Evolutionary conservation across 1,140 invertebrate species (phyloP).

Genomic region (Coboldia fuscipes): DNA sequence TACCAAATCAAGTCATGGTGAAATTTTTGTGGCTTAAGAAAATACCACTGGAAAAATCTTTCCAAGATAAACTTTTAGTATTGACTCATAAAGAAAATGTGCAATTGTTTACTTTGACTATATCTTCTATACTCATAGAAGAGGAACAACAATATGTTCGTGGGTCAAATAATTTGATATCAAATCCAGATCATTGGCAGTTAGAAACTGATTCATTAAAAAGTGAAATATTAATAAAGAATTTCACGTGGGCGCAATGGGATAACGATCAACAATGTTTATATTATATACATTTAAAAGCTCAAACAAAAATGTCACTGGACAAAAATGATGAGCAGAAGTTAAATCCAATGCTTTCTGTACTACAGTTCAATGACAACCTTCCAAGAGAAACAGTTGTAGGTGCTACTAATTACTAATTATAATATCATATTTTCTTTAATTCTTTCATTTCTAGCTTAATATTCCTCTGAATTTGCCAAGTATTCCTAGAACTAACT

Average conservation of each 20-base stretch:
- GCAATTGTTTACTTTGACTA: background rate
- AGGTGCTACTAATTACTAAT: constrained; percentile 15
- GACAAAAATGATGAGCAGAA: constrained; percentile 36
- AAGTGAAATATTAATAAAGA: constrained; percentile 39
- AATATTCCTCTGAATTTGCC: constrained; percentile 67
- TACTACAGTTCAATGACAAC: constrained; percentile 63
- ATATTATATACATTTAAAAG: constrained; percentile 56
- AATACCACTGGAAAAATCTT: constrained; percentile 28
- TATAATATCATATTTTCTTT: background rate
- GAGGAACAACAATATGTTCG: constrained; percentile 17
- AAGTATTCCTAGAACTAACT: constrained; percentile 32
- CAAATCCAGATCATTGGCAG: constrained; percentile 23
- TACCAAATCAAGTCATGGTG: constrained; percentile 43
- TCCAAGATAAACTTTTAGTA: constrained; percentile 45
- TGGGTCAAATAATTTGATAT: constrained; percentile 17
- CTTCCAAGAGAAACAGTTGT: constrained; percentile 69
- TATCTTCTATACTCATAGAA: constrained; percentile 10
- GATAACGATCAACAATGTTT: constrained; percentile 43
- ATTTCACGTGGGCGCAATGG: constrained; percentile 67
- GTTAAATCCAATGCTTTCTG: constrained; percentile 45
- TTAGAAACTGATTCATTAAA: constrained; percentile 27
- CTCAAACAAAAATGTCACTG: constrained; percentile 36
- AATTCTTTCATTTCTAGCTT: constrained; percentile 27
- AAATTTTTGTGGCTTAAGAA: constrained; percentile 58
- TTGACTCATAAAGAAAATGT: constrained; percentile 46